Conservation (phyloP, 2,797 vertebrate genomes). For the Typhlichthys subterraneus region DNA sequence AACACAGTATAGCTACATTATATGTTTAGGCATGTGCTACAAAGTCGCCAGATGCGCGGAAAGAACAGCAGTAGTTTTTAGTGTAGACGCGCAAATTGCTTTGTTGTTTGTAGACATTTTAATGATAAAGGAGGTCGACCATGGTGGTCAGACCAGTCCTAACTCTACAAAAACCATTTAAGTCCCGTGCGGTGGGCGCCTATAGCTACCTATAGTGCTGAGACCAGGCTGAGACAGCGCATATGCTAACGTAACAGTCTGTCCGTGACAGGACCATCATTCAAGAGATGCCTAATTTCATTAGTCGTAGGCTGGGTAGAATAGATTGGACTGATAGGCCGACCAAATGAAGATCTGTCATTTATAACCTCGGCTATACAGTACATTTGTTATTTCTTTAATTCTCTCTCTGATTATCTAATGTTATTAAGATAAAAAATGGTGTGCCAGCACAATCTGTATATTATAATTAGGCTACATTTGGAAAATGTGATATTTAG, state of each 20-base stretch:
- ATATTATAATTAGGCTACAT: background rate
- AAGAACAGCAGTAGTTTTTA: slow-evolving; percentile 19
- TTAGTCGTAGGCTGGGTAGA: slow-evolving; percentile 53
- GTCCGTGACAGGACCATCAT: slow-evolving; percentile 74
- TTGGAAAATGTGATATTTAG: slow-evolving; percentile 8
- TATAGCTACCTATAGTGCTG: slow-evolving; percentile 10
- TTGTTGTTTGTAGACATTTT: slow-evolving; percentile 51
- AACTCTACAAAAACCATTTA: slow-evolving; percentile 64
- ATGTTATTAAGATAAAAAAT: too few relatives aligned
- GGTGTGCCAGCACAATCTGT: background rate
- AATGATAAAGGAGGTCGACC: slow-evolving; percentile 65
- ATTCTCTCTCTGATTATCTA: too few relatives aligned
- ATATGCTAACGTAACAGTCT: slow-evolving; percentile 30
- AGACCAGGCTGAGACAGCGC: slow-evolving; percentile 70
- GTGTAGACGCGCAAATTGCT: slow-evolving; percentile 46
- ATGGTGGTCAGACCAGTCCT: slow-evolving; percentile 53
- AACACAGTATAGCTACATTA: too few relatives aligned
- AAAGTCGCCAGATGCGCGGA: slow-evolving; percentile 53
- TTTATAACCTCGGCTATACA: too few relatives aligned
- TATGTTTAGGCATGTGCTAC: slow-evolving; percentile 26
- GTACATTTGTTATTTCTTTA: too few relatives aligned
- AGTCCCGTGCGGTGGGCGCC: slow-evolving; percentile 65
- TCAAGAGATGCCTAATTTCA: slow-evolving; percentile 70
- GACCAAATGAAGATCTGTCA: slow-evolving; percentile 24
- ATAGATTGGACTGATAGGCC: slow-evolving; percentile 43